These are phyloP conservation scores for Diadema setosum DNA, from an alignment of 35 echinoderm and acorn worm genomes.

Conservation along the genomic window DNA sequence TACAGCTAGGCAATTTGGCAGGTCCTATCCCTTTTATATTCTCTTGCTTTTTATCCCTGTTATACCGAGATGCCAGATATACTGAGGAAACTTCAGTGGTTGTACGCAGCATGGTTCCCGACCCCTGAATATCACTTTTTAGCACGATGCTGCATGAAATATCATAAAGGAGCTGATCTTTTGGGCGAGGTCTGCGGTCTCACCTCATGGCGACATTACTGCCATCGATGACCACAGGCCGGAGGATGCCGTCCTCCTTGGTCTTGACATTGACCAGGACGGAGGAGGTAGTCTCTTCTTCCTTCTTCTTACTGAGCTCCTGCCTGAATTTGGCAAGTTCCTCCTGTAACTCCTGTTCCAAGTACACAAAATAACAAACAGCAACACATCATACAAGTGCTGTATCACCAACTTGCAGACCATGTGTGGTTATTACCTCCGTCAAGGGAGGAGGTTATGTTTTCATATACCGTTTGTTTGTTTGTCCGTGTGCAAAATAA, in stretches of 20 bases:
- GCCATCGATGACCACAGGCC: constrained; percentile 63
- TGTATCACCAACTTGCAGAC: not conserved
- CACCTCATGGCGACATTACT: constrained; percentile 73
- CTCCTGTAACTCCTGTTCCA: not conserved
- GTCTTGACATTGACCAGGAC: not conserved
- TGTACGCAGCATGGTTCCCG: not conserved
- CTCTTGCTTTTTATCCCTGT: not conserved
- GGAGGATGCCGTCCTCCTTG: not conserved
- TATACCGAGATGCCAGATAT: not conserved
- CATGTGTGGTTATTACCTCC: not conserved
- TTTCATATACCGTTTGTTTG: not conserved
- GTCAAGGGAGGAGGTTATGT: not conserved
- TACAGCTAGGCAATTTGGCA: too few relatives aligned
- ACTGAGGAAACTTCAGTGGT: not conserved
- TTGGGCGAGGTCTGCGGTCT: not conserved
- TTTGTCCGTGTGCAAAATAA: too few relatives aligned
- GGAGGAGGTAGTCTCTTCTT: not conserved
- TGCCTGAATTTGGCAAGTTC: not conserved
- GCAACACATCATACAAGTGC: not conserved
- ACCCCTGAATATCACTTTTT: not conserved
- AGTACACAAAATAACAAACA: not conserved
- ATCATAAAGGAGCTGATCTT: not conserved
- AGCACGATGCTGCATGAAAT: too few relatives aligned
- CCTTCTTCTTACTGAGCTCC: not conserved
- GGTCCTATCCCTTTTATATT: too few relatives aligned